phyloP scores from a whole-genome alignment of 2,888 invertebrate genomes.

The Spodoptera exigua region DNA sequence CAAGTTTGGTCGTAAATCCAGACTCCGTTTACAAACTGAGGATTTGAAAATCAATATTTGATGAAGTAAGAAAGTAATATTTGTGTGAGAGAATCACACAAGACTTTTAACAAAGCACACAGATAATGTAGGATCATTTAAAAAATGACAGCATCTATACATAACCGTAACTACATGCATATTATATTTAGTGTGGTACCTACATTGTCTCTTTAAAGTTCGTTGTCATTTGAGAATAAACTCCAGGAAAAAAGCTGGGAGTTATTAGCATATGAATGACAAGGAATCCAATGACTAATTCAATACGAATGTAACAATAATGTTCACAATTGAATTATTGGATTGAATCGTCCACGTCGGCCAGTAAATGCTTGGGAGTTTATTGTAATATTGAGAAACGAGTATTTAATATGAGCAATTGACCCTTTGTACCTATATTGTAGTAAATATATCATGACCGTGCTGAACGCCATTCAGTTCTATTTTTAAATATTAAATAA shows the following conservation, averaged over 20 bases:
- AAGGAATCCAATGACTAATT: conserved; percentile 47
- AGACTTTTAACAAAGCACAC: too few species aligned
- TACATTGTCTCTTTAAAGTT: conserved; percentile 17
- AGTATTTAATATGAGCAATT: conserved; percentile 18
- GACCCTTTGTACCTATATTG: conserved; percentile 12
- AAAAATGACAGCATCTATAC: too few species aligned
- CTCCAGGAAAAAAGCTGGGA: conserved; percentile 17
- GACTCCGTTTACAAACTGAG: too few species aligned
- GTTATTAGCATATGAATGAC: conserved; percentile 29
- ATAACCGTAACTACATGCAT: too few species aligned
- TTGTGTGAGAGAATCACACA: too few species aligned
- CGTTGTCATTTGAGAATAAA: conserved; percentile 21
- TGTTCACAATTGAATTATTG: conserved; percentile 51
- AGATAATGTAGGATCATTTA: too few species aligned
- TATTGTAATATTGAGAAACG: conserved; percentile 30
- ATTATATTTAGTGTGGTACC: background rate
- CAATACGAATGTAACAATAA: conserved; percentile 38
- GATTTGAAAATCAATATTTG: background rate
- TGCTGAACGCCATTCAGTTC: background rate
- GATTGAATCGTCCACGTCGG: conserved; percentile 22
- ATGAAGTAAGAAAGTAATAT: too few species aligned
- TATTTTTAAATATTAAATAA: too few species aligned
- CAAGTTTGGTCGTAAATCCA: too few species aligned
- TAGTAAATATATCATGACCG: conserved; percentile 24
- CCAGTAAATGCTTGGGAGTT: conserved; percentile 12